These are phyloP conservation scores for Luperina nickerlii DNA, from an alignment of 2,888 invertebrate species.

Conservation along the genomic window DNA sequence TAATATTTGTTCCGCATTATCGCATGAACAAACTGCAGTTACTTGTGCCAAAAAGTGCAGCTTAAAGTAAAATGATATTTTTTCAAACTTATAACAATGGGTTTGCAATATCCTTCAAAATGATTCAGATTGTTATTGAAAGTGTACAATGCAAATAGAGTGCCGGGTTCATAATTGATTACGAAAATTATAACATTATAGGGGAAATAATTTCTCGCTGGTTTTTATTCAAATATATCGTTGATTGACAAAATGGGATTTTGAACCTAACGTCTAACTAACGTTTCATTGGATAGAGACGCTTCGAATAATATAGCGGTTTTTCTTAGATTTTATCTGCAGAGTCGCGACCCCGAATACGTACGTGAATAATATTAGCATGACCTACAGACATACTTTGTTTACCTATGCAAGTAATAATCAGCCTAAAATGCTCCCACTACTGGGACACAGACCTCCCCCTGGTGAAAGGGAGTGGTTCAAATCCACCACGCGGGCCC, in stretches of 20 bases:
- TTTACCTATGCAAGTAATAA: background rate
- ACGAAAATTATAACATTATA: background rate
- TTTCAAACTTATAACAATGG: background rate
- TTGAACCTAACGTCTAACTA: too few relatives aligned
- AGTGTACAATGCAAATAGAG: too few relatives aligned
- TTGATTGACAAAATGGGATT: background rate
- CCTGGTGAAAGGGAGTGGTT: background rate
- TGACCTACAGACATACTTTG: background rate
- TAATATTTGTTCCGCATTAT: slow-evolving; percentile 51
- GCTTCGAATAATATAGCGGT: background rate
- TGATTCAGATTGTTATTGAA: background rate
- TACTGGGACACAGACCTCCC: background rate
- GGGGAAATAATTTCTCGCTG: background rate
- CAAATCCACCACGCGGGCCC: background rate
- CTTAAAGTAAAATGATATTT: background rate
- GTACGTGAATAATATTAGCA: background rate
- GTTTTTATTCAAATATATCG: background rate
- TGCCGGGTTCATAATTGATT: background rate
- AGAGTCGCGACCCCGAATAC: too few relatives aligned
- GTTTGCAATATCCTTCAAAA: background rate
- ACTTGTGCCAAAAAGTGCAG: slow-evolving; percentile 52
- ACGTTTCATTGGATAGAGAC: background rate
- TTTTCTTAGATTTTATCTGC: background rate
- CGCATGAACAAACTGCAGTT: slow-evolving; percentile 51
- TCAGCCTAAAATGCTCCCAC: too few relatives aligned